Evolutionary conservation across 1,140 invertebrate genomes (phyloP).

Genomic region (Sinonovacula constricta): DNA sequence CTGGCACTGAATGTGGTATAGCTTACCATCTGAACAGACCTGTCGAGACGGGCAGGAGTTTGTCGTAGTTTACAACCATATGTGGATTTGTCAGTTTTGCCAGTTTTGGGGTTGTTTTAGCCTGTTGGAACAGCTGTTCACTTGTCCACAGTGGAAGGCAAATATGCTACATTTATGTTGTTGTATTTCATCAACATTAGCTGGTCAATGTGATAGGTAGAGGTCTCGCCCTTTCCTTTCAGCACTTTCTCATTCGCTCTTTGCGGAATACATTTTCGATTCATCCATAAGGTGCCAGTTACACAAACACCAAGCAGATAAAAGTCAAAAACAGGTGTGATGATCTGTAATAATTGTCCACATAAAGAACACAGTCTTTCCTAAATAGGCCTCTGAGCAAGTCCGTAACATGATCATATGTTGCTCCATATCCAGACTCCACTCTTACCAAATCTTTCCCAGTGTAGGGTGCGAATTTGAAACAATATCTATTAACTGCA

Average conservation of each 20-base stretch:
- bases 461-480: conserved; percentile 53
- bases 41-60: conserved; percentile 33
- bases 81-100: neutral
- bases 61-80: conserved; percentile 12
- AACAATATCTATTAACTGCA: conserved; percentile 46
- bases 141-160: conserved; percentile 21
- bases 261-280: conserved; percentile 47
- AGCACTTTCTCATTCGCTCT: conserved; percentile 12
- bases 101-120: neutral
- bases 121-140: neutral
- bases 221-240: conserved; percentile 13
- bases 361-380: conserved; percentile 21
- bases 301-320: conserved; percentile 17
- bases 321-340: conserved; percentile 43
- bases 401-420: conserved; percentile 41
- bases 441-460: conserved; percentile 7
- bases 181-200: conserved; percentile 11
- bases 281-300: conserved; percentile 46
- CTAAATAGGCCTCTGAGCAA: conserved; percentile 16
- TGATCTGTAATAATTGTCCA: conserved; percentile 54
- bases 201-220: neutral
- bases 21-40: conserved; percentile 36
- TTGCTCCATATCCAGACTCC: conserved; percentile 15
- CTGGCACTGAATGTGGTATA: conserved; percentile 8
- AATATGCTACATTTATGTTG: conserved; percentile 10